Percentiles rank a stretch among this genome's conserved stretches.
Conservation (phyloP, 2,113 vertebrate species). For the Gasterosteus nipponicus region DNA sequence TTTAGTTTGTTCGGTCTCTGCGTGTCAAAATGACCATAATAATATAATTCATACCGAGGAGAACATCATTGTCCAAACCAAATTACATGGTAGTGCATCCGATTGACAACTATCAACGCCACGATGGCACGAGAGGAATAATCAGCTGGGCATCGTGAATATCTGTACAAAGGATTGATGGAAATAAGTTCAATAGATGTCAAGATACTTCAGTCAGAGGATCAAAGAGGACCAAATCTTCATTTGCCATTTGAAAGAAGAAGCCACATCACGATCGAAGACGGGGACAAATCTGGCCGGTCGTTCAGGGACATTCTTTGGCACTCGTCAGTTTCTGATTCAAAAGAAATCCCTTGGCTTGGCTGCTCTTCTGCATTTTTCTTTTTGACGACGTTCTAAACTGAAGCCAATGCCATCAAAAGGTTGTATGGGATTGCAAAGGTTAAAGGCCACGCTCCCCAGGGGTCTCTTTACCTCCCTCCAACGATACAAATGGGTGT, state of each 20-base stretch:
- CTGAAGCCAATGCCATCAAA: background rate
- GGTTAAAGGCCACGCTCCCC: constrained; percentile 28
- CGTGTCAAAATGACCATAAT: background rate
- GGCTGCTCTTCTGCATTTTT: background rate
- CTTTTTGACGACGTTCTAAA: too few species aligned
- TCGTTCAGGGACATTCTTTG: background rate
- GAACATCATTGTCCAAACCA: background rate
- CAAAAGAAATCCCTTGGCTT: background rate
- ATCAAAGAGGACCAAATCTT: too few species aligned
- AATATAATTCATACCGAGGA: background rate
- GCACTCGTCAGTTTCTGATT: background rate
- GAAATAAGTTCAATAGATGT: background rate
- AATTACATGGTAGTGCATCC: background rate
- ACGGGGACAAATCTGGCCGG: background rate
- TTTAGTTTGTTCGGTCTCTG: too few species aligned
- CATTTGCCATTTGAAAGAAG: background rate
- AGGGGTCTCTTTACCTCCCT: constrained; percentile 16
- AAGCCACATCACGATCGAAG: background rate
- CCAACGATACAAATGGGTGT: constrained; percentile 31
- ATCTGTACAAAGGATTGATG: background rate
- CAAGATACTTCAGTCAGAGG: background rate
- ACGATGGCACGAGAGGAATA: background rate
- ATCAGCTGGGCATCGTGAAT: background rate
- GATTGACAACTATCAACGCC: background rate
- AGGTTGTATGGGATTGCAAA: constrained; percentile 6